Conservation (phyloP, 2,797 vertebrate species). For the Loris lydekkerianus region DNA sequence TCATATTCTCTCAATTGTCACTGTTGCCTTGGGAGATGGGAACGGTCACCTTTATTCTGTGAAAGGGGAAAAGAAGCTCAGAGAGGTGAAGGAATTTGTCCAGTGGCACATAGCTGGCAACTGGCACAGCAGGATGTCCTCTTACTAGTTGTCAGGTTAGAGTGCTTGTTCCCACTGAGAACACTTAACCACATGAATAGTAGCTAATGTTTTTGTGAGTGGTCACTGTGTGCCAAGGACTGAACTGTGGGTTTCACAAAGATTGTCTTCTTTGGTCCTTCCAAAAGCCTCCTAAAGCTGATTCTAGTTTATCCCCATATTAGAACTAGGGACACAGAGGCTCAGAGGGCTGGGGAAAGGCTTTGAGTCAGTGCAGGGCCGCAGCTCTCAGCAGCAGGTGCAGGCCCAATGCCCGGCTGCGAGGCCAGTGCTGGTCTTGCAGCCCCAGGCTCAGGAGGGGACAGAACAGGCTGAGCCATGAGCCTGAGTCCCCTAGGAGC, state of each 20-base stretch:
- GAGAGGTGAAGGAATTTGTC: neutral
- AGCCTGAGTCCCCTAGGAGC: neutral
- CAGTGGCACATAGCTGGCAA: neutral
- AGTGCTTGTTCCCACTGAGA: neutral
- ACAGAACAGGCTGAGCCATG: neutral
- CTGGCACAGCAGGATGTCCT: fast-evolving
- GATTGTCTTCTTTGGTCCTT: neutral
- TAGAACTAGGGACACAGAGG: neutral
- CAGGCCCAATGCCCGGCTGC: neutral
- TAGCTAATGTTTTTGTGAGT: neutral
- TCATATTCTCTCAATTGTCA: neutral
- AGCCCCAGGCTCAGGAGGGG: neutral
- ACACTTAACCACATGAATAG: no score
- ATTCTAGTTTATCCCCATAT: neutral
- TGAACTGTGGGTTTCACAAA: neutral
- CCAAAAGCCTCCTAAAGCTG: neutral
- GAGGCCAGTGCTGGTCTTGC: fast-evolving
- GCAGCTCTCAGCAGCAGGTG: fast-evolving
- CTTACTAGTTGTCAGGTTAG: neutral
- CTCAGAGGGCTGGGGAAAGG: neutral
- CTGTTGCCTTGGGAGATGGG: neutral
- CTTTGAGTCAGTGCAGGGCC: fast-evolving
- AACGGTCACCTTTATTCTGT: neutral
- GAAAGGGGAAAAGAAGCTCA: neutral
- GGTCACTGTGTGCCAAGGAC: neutral